These are phyloP conservation scores for Hippoglossus hippoglossus DNA, from an alignment of 2,797 vertebrate genomes.

Conservation along the genomic window DNA sequence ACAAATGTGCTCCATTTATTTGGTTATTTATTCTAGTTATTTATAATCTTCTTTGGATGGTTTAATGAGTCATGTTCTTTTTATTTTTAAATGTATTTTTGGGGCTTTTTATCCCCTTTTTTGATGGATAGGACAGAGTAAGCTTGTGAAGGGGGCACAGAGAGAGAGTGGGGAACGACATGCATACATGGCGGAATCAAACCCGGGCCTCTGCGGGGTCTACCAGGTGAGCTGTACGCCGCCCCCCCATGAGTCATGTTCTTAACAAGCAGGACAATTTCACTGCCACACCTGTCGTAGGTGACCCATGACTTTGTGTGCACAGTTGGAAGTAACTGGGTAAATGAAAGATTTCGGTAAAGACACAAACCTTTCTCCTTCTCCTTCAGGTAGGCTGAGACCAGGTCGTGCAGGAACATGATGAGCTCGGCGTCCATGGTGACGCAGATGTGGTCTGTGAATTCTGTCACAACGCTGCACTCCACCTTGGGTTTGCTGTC, in stretches of 20 bases:
- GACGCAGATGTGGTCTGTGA: constrained; percentile 99
- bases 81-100: neutral
- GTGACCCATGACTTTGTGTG: neutral
- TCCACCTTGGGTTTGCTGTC: constrained; percentile 96
- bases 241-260: constrained; percentile 14
- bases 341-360: neutral
- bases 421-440: constrained; percentile 99
- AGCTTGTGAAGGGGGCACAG: no score
- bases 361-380: constrained; percentile 94
- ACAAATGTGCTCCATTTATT: constrained; percentile 12
- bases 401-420: constrained; percentile 99
- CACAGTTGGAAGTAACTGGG: no score
- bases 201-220: no score
- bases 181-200: no score
- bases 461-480: constrained; percentile 98
- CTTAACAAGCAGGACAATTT: neutral
- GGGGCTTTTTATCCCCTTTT: no score
- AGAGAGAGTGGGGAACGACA: no score
- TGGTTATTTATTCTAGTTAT: neutral
- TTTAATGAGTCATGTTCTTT: constrained; percentile 17
- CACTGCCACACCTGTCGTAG: neutral
- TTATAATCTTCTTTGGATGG: constrained; percentile 3
- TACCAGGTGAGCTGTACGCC: no score
- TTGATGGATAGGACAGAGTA: no score
- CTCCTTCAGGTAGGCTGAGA: constrained; percentile 98